Base-by-base conservation (phyloP, 2,113 vertebrate genomes). In the Pteropus alecto region DNA sequence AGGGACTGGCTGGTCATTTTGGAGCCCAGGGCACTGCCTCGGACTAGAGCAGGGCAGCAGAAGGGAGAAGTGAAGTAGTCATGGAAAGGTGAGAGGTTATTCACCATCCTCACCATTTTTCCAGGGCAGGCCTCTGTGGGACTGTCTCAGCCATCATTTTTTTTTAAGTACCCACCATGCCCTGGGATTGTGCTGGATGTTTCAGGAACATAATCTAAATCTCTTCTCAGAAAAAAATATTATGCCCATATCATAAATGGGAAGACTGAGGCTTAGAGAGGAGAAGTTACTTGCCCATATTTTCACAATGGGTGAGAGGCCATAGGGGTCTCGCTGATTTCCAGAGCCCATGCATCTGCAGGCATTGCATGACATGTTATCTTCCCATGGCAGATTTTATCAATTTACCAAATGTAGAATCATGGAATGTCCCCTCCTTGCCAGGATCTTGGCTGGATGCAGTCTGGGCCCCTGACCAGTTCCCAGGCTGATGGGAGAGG, bases 361-460 rank as follows among this genome's bases (percentile, higher is more conserved):
- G 1, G 13, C 48, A 16, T 9, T 0, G 0, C 5, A 0, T 35
- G 18, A 1, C 30, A 13, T 7, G 1, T 56, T 28, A 7, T 65
- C 76, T 78, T 65, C 6, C 1, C 7, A 6, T 1, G 13, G 46
- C 46, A 15, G 24, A 1, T 60, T 19, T 67, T 14, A 28, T 30
- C 54, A 26, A 70, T 10, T 48, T 19, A 71, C 30, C 58, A 81
- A 18, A 30, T 0, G 1, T 65, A 16, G 35, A 9, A 13, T 30
- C 33, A 11, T 35, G 58, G 58, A 81, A 41, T 4, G 0, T 70
- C 11, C 2, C 21, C 33, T 63, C 22, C 63, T 26, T 14, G 6
- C n/a, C 24, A 74, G 70, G 30, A 79, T 28, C 43, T 51, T 81
- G 68, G 68, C 28, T 19, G 43, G 24, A 48, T 12, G 24, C 12